phyloP scores from a whole-genome alignment of 2,888 invertebrate genomes.

The Torymus tubicola region DNA sequence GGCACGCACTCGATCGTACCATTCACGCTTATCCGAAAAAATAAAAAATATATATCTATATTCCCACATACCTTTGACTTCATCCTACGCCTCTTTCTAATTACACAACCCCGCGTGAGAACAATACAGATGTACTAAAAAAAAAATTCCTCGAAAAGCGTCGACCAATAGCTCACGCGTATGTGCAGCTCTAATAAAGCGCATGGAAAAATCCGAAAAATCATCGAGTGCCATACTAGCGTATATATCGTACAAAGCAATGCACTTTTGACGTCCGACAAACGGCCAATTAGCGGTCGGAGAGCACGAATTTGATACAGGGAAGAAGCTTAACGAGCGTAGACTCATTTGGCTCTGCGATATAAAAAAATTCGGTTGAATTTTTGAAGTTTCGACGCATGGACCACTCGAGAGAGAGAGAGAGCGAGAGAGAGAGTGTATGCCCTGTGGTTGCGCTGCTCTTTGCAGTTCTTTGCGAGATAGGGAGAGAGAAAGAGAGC shows the following conservation, averaged over 20 bases:
- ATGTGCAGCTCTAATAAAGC: slow-evolving; percentile 4
- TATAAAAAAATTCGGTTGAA: too few relatives aligned
- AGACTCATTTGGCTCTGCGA: too few relatives aligned
- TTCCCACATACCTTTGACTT: not conserved
- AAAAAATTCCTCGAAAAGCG: slow-evolving; percentile 1
- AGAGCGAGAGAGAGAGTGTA: too few relatives aligned
- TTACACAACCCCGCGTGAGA: not conserved
- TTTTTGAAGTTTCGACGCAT: too few relatives aligned
- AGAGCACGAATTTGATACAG: not conserved
- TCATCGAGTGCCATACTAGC: slow-evolving; percentile 3
- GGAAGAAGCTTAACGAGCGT: too few relatives aligned
- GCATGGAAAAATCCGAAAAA: slow-evolving; percentile 23
- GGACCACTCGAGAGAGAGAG: too few relatives aligned
- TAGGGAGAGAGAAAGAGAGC: too few relatives aligned
- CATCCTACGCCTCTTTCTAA: slow-evolving; percentile 5
- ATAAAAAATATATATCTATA: not conserved
- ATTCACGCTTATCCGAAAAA: not conserved
- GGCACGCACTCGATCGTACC: slow-evolving; percentile 4
- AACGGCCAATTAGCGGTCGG: slow-evolving; percentile 34
- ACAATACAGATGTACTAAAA: not conserved
- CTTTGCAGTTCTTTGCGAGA: too few relatives aligned
- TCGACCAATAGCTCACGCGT: not conserved
- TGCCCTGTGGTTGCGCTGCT: too few relatives aligned
- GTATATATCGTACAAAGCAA: too few relatives aligned
- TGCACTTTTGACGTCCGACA: not conserved